phyloP scores from a whole-genome alignment of 2,888 invertebrate genomes.

The Cyrtodaria siliqua region DNA sequence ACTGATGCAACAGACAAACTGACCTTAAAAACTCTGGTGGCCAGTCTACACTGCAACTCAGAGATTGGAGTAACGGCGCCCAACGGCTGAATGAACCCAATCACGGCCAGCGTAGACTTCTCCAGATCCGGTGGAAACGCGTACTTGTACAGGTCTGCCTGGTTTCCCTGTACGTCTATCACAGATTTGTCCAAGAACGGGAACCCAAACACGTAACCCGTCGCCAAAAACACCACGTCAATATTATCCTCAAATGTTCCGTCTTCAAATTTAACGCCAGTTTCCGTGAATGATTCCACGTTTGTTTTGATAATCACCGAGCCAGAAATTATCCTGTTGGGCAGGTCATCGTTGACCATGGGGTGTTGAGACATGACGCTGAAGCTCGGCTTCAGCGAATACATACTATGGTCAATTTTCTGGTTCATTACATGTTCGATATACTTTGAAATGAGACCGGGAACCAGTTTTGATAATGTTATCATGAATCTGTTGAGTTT shows the following conservation, averaged over 20 bases:
- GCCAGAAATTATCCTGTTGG: conserved; percentile 85
- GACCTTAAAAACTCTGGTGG: conserved; percentile 84
- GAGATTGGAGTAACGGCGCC: conserved; percentile 87
- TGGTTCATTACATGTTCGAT: conserved; percentile 67
- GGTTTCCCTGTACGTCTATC: conserved; percentile 75
- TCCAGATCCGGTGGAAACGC: conserved; percentile 84
- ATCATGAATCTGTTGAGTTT: conserved; percentile 44
- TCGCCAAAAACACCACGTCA: conserved; percentile 84
- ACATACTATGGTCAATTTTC: conserved; percentile 83
- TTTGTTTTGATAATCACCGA: conserved; percentile 82
- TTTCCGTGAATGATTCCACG: conserved; percentile 75
- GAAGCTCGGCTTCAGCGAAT: conserved; percentile 85
- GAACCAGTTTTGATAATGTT: background rate
- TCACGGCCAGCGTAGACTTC: conserved; percentile 85
- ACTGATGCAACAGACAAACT: background rate
- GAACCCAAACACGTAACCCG: conserved; percentile 86
- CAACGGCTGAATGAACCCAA: conserved; percentile 86
- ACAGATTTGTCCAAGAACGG: conserved; percentile 84
- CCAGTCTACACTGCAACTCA: conserved; percentile 87
- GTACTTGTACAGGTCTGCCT: conserved; percentile 85
- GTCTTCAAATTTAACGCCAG: conserved; percentile 81
- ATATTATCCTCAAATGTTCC: conserved; percentile 80
- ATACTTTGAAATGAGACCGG: conserved; percentile 23
- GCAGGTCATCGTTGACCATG: conserved; percentile 86
- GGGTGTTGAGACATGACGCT: conserved; percentile 79